phyloP scores from a whole-genome alignment of 2,113 vertebrate species.

The Agelaius phoeniceus region DNA sequence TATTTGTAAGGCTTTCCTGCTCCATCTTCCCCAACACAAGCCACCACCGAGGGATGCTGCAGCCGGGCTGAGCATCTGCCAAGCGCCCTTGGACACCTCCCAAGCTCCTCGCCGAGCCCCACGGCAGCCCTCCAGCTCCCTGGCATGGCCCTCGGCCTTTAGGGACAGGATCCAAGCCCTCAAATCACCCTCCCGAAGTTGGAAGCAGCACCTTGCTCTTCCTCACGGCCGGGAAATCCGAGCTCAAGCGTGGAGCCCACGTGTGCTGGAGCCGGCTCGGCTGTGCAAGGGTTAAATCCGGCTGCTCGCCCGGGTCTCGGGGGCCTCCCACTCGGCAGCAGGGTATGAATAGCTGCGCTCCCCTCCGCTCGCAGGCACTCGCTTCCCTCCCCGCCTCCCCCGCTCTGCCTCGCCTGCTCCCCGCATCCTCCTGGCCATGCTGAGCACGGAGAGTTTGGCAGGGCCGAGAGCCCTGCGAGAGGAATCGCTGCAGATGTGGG shows the following conservation, averaged over 20 bases:
- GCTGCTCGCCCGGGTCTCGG: slow-evolving; percentile 8
- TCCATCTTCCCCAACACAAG: too few relatives aligned
- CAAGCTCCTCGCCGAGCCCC: neutral
- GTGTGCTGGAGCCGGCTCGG: neutral
- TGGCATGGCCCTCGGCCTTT: neutral
- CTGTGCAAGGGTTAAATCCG: slow-evolving; percentile 40
- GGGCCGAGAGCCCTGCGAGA: slow-evolving; percentile 64
- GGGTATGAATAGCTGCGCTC: slow-evolving; percentile 68
- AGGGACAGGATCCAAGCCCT: neutral
- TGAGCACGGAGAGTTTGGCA: slow-evolving; percentile 59
- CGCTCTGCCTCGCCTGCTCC: neutral
- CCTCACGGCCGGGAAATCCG: neutral
- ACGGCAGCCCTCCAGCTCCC: neutral
- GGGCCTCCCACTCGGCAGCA: slow-evolving; percentile 57
- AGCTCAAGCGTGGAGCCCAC: neutral
- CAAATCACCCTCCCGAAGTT: neutral
- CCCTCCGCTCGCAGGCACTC: slow-evolving; percentile 31
- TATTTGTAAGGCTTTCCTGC: too few relatives aligned
- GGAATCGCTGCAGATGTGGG: slow-evolving; percentile 91
- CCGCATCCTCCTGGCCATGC: neutral
- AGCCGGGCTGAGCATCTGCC: neutral
- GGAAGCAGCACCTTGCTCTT: neutral
- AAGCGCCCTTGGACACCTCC: neutral
- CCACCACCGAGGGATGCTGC: neutral
- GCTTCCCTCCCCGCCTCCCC: slow-evolving; percentile 9